Base-by-base conservation (phyloP, 1,140 invertebrate genomes). In the Papilio machaon region DNA sequence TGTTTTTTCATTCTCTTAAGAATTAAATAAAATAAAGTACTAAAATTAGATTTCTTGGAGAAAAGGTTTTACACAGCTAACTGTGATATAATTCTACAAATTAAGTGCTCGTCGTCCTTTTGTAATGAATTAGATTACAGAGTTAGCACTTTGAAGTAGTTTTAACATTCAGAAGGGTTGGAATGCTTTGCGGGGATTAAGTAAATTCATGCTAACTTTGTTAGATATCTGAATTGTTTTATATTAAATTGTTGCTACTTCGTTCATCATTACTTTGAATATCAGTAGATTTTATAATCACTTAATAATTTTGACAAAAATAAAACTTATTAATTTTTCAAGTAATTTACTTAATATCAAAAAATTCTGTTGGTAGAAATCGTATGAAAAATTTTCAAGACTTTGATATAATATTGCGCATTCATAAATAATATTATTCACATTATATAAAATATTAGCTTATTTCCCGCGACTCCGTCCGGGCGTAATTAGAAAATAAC, bases 61-160 rank as follows among this genome's bases (percentile, higher is more conserved):
- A 64, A 64, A 64, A 64, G 60, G 9, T 64, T 60, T 52, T 19
- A 58, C 4, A 35, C 23, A 2, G 23, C 23, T 64, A 30, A 64
- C 23, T 30, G 60, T 30, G 30, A 64, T 64, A 30, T 64, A 64
- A 64, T 64, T 64, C 10, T 30, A 64, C 60, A 64, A 64, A 64
- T 64, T 64, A 64, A 13, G 60, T 64, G 9, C 23, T 35, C 10
- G 19, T 64, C 60, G 60, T 64, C 60, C 60, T 30, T 64, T 64
- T 64, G 60, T 64, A 64, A 13, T 64, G 19, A 64, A 64, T 64
- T 19, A 30, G 60, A 30, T 64, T 30, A 64, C 60, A 30, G 23
- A 64, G 60, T 64, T 64, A 64, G 60, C 23, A 30, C 60, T 64
- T 64, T 64, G 17, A 23, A 60, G 58, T 60, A 60, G 58, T 60